These are phyloP conservation scores for Oxygymnocypris stewartii DNA, from an alignment of 2,113 vertebrate species.

Conservation along the genomic window DNA sequence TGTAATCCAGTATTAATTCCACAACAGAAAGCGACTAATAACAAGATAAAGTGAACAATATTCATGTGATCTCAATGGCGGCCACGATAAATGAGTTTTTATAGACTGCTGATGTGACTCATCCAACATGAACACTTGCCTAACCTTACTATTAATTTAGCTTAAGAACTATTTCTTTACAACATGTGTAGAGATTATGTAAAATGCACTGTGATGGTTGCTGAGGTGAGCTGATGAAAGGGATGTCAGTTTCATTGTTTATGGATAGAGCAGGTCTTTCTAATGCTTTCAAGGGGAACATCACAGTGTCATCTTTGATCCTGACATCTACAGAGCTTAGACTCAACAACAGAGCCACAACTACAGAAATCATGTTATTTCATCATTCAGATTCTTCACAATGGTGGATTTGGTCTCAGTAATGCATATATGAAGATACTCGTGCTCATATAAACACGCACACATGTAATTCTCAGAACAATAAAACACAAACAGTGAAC, in stretches of 20 bases:
- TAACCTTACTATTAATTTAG: background rate
- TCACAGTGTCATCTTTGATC: background rate
- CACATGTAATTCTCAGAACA: background rate
- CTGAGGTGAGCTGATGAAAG: background rate
- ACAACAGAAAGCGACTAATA: background rate
- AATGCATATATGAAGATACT: background rate
- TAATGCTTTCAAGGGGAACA: background rate
- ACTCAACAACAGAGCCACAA: background rate
- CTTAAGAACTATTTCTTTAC: background rate
- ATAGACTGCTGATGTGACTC: background rate
- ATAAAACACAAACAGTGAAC: slow-evolving; percentile 39
- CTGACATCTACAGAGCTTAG: background rate
- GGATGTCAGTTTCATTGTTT: slow-evolving; percentile 2
- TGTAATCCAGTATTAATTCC: background rate
- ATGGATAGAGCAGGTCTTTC: background rate
- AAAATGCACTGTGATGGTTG: background rate
- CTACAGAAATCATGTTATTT: background rate
- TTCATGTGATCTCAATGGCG: slow-evolving; percentile 9
- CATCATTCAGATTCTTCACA: background rate
- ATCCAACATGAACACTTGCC: background rate
- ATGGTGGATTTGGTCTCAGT: background rate
- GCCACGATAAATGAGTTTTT: background rate
- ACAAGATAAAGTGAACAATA: slow-evolving; percentile 2
- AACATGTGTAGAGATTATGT: background rate
- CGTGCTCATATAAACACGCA: background rate